Evolutionary conservation across 1,140 invertebrate genomes (phyloP), one percentile per base, ranked within the genome.

Genomic region (Tenebrio molitor): DNA sequence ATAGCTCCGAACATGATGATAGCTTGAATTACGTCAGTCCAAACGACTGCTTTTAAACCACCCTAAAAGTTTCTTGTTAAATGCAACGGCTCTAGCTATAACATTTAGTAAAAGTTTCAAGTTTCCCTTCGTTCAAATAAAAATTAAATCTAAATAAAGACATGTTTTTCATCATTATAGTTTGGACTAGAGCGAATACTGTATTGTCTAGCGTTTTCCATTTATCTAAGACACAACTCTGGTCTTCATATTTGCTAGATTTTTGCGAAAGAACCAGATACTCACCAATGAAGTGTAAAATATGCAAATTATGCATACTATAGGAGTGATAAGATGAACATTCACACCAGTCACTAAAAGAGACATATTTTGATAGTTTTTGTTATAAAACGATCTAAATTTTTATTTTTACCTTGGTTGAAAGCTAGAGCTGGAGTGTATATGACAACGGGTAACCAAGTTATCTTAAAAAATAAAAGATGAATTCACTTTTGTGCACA

Each of bases 21-120:
- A 0, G 92, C 90, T 84, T 97, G 96, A 71, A 97, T 91, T 1
- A 94, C 91, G 83, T 98, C 96, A 0, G 96, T 97, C 95, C 94
- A 95, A 10, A 98, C 92, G 0, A 97, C 96, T 2, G 95, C 95
- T 85, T 95, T 95, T 42, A 98, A 87, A 7, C 96, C 96, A 72
- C 96, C 95, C 94, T 96, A 75, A n/a, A n/a, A n/a, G n/a, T n/a
- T n/a, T n/a, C n/a, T n/a, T n/a, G n/a, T n/a, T n/a, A n/a, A n/a
- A n/a, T n/a, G n/a, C n/a, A n/a, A n/a, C n/a, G n/a, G n/a, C n/a
- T n/a, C n/a, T n/a, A n/a, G n/a, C n/a, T n/a, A n/a, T n/a, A n/a
- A n/a, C n/a, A n/a, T n/a, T n/a, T n/a, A n/a, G n/a, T n/a, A n/a
- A n/a, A n/a, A n/a, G n/a, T n/a, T n/a, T n/a, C n/a, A n/a, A n/a